Percentiles rank a stretch among this genome's conserved stretches.
Evolutionary conservation across 2,797 vertebrate species (phyloP).

Genomic region (Odontamblyopus lacepedii): DNA sequence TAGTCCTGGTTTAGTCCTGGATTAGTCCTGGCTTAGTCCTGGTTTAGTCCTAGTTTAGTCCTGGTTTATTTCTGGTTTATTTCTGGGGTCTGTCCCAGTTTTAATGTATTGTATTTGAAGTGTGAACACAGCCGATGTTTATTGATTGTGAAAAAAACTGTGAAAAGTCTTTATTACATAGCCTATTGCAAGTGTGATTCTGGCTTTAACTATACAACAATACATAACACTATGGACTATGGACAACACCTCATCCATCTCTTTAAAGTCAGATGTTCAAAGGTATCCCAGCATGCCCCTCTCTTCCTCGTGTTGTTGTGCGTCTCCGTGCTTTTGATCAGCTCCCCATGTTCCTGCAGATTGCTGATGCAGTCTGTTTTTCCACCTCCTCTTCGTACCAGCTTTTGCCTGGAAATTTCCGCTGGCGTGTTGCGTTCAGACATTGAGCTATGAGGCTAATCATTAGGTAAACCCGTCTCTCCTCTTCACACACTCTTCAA

Average conservation of each 20-base stretch:
- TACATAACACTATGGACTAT: conserved; percentile 1
- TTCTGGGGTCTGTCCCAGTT: too few species aligned
- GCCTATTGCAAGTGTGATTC: not conserved
- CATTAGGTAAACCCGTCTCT: conserved; percentile 92
- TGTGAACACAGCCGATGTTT: too few species aligned
- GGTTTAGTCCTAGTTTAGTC: too few species aligned
- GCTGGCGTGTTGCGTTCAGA: conserved; percentile 79
- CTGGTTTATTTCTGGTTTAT: too few species aligned
- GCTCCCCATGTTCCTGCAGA: conserved; percentile 30
- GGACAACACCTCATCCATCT: not conserved
- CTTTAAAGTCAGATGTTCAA: conserved; percentile 33
- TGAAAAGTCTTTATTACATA: not conserved
- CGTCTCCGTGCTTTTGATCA: conserved; percentile 46
- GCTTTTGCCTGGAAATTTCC: conserved; percentile 55
- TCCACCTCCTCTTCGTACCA: conserved; percentile 48
- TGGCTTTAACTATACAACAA: not conserved
- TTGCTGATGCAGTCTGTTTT: conserved; percentile 57
- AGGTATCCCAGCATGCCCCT: conserved; percentile 15
- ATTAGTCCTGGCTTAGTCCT: too few species aligned
- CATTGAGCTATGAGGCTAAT: conserved; percentile 88
- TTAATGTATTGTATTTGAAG: too few species aligned
- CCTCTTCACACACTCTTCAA: conserved; percentile 82
- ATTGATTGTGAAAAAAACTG: not conserved
- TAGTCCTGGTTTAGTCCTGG: too few species aligned
- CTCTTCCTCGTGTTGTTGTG: conserved; percentile 31